Evolutionary conservation across 2,113 vertebrate species (phyloP), one percentile per base, ranked within the genome.

Genomic region (Cariama cristata): DNA sequence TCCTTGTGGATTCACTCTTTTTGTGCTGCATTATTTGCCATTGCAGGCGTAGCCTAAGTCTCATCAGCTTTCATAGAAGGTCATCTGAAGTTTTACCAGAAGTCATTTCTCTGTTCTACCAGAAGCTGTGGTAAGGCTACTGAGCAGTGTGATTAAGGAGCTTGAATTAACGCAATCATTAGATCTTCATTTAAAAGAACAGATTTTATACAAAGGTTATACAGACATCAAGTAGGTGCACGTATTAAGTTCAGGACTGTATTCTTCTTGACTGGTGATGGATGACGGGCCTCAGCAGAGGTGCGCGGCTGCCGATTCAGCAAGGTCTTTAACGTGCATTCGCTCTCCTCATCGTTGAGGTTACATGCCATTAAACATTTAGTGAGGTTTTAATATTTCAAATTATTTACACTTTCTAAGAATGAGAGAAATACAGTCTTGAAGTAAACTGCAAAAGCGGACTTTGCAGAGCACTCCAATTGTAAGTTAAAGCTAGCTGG

Each of bases 241-340:
- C 0, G 0, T 11, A 0, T 23, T 23, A 12, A 12, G 35, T 8
- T 68, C 47, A 83, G 38, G 42, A 32, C 18, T 19, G 9, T 16
- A 2, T 53, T 80, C 15, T 18, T 66, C 14, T 17, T 10, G 40
- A 7, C 12, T 79, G 63, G 0, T 63, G 52, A 45, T n/a, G 67
- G 88, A 21, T 30, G 32, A 8, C 0, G 10, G 6, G 11, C 40
- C 63, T 67, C 24, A 24, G 1, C 67, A 50, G 35, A 59, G 74
- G 1, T 18, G 32, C 28, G 5, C 24, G 38, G 50, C 75, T 4
- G 2, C 67, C 24, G 4, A 18, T 33, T 56, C 84, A 71, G 64
- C 44, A 9, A 6, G 20, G 62, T 33, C 47, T 20, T 35, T 18
- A 5, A 21, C 5, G 6, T 52, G 12, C 44, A 0, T 75, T 55